A percentile compares a stretch with the other conserved stretches of the same genome.
Conservation (phyloP, 2,113 vertebrate species). For the Archilochus colubris region DNA sequence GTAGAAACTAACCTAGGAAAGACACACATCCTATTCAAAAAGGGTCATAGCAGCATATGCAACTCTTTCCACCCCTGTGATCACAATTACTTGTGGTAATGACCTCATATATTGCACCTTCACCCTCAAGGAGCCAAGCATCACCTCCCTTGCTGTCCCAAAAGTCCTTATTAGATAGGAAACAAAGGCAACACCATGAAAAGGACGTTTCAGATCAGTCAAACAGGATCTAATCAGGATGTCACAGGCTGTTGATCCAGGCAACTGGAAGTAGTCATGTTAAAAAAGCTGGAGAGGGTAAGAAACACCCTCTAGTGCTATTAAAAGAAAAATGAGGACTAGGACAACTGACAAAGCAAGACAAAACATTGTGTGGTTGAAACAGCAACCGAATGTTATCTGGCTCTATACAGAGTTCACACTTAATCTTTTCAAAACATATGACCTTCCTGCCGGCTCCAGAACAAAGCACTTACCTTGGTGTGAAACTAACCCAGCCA, state of each 20-base stretch:
- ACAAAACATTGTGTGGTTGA: neutral
- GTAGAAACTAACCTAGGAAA: neutral
- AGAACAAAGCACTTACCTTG: neutral
- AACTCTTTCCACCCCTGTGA: neutral
- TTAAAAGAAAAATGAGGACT: neutral
- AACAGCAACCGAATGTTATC: neutral
- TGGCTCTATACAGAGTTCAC: neutral
- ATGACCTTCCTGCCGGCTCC: neutral
- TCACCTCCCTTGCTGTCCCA: neutral
- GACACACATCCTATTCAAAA: neutral
- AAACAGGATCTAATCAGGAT: neutral
- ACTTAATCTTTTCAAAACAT: neutral
- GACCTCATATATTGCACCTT: fast-evolving
- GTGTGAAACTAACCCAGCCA: neutral
- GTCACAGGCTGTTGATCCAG: neutral
- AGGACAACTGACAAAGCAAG: neutral
- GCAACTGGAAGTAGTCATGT: neutral
- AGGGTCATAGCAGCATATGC: neutral
- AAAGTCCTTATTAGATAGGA: neutral
- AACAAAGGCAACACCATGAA: neutral
- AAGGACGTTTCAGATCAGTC: neutral
- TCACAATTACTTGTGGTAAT: neutral
- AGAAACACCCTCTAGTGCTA: neutral
- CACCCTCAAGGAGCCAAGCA: neutral
- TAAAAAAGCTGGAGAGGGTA: neutral